Base-by-base conservation (phyloP, 53 echinoderm and acorn worm species). In the Echinometra lucunter region DNA sequence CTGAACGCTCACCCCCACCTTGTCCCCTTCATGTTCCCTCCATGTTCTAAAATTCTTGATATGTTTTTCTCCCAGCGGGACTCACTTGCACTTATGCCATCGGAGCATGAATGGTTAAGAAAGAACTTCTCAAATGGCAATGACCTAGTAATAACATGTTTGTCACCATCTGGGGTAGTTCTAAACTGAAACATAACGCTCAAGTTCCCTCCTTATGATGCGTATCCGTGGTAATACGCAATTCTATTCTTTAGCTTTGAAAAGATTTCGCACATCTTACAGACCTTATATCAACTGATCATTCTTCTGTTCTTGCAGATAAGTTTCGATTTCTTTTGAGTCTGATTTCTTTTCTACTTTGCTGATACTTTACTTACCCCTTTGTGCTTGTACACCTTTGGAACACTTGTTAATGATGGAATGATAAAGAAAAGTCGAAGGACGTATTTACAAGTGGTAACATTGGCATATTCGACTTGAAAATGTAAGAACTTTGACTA, bases 51-150 rank as follows among this genome's bases (percentile, higher is more conserved):
- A 27, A 85, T 49, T 85, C 47, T 85, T 19, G 85, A 49, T 85
- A 85, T 85, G 85, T 85, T 85, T 11, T 85, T 2, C 45, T 85
- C 85, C 85, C 85, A 28, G 18, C 47, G 85, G 85, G 85, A 49
- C 85, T 21, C 81, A 4, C 40, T 42, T 44, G 81, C 44, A 81
- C 81, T 85, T 9, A 85, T 85, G 28, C 16, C 49, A 85, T 53
- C 49, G 4, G 49, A 85, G 27, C 85, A 85, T 85, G n/a, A 28
- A n/a, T 85, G 44, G 27, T 49, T 78, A 4, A 78, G n/a, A 38
- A 40, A 78, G 78, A 78, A 42, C 42, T 40, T 78, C 78, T 78
- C 78, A 38, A 6, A 42, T 78, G 78, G 78, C 78, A 72, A 30
- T 72, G 72, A 35, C 72, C 72, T 72, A 72, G 72, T 78, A 19